Evolutionary conservation across 1,140 invertebrate species (phyloP).

Genomic region (Listronotus bonariensis): DNA sequence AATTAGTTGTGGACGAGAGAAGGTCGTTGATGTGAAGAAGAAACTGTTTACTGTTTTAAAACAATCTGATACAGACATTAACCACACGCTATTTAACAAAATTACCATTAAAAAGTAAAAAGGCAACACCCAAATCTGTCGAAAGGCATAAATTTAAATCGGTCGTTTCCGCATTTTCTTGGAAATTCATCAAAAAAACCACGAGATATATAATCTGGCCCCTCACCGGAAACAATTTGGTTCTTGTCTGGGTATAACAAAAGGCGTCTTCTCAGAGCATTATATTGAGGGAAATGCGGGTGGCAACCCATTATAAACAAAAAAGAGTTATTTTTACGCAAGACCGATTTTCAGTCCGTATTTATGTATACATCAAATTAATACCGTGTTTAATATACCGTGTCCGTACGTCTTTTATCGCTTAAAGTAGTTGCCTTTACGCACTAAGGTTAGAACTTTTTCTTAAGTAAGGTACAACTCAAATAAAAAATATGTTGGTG

Average conservation of each 20-base stretch:
- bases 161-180: conserved; percentile 24
- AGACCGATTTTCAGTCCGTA: conserved; percentile 22
- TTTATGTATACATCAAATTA: conserved; percentile 36
- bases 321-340: conserved; percentile 38
- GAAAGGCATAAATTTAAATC: conserved; percentile 16
- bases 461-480: no score
- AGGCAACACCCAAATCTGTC: conserved; percentile 5
- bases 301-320: conserved; percentile 37
- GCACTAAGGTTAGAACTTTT: no score
- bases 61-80: no score
- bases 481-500: no score
- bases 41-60: no score
- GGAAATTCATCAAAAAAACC: conserved; percentile 23
- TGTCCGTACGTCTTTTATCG: conserved; percentile 1
- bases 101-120: conserved; percentile 6
- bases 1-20: no score
- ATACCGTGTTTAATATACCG: conserved; percentile 37
- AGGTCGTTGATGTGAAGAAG: no score
- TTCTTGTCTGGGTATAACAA: conserved; percentile 34
- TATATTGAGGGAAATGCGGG: conserved; percentile 37
- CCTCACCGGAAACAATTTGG: conserved; percentile 32
- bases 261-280: conserved; percentile 35
- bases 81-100: not conserved
- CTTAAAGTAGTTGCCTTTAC: no score
- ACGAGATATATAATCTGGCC: conserved; percentile 29